Base-by-base conservation (phyloP, 2,797 vertebrate species). In the Pantherophis alleghaniensis region DNA sequence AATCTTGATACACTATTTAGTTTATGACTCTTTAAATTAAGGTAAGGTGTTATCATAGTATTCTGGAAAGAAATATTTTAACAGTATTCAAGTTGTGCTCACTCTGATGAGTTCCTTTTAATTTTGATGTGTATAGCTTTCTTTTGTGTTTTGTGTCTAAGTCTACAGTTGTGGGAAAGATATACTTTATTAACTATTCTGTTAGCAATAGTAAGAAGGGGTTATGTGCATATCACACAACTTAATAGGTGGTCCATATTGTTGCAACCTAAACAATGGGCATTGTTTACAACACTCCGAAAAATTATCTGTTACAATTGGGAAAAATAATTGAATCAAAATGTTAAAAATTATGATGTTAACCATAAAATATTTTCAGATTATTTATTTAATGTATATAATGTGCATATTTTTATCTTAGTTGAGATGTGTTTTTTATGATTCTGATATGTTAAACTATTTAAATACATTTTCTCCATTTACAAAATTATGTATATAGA, bases 401-500 rank as follows among this genome's bases (percentile, higher is more conserved):
- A 94, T 97, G 96, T 98, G 96, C 96, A 97, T 97, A 97, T 98
- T 97, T 98, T 95, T 97, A 95, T 93, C 86, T 96, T 97, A 96
- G 94, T 95, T 97, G 96, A 96, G 87, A 89, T 97, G 95, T 96
- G 93, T 98, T 98, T 83, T 98, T 97, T 98, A 98, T 97, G 93
- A 96, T 88, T 86, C 14, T 93, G 91, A 96, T 94, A 95, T 97
- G 96, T 96, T 98, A 97, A 97, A 94, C 93, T 96, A 69, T 97
- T 98, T 97, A 97, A 97, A 93, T 79, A 57, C 96, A 90, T 95
- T 98, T 95, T 94, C 74, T 97, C 96, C 95, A 95, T 97, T 91
- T 96, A 96, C 97, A 94, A 93, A 96, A 96, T 53, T 97, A 94
- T 98, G 96, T 94, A 96, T 97, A 97, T 95, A 93, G 87, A 94